These are phyloP conservation scores for Coendou prehensilis DNA, from an alignment of 2,797 vertebrate genomes.

Conservation along the genomic window DNA sequence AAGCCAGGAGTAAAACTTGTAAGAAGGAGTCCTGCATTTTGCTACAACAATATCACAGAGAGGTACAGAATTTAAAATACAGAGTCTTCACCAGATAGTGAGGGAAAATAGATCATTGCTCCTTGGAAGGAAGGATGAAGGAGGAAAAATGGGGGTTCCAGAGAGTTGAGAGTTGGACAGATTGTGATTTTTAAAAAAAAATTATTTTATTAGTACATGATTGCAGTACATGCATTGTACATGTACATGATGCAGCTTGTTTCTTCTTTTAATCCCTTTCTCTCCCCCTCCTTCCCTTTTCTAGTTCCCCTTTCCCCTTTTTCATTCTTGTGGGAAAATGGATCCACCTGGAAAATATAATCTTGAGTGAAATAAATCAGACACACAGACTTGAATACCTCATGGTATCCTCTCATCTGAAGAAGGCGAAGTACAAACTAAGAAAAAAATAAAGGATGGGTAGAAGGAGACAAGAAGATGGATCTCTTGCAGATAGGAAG, in stretches of 20 bases:
- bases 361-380: background rate
- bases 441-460: background rate
- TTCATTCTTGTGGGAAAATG: background rate
- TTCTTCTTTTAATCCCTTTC: background rate
- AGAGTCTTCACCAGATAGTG: too few relatives aligned
- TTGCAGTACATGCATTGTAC: background rate
- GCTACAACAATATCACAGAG: background rate
- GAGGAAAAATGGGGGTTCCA: background rate
- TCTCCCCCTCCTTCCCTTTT: background rate
- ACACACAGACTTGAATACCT: background rate
- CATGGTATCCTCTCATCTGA: background rate
- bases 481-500: background rate
- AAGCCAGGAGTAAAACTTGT: background rate
- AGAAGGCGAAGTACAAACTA: background rate
- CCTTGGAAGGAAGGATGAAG: background rate
- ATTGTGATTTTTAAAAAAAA: background rate
- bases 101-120: background rate
- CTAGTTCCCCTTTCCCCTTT: background rate
- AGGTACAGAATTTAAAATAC: fast-evolving
- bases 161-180: background rate
- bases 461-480: background rate
- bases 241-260: background rate
- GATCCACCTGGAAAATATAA: background rate
- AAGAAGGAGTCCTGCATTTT: fast-evolving
- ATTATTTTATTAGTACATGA: background rate